Base-by-base conservation (phyloP, 2,797 vertebrate species). In the Psittacula derbiana region DNA sequence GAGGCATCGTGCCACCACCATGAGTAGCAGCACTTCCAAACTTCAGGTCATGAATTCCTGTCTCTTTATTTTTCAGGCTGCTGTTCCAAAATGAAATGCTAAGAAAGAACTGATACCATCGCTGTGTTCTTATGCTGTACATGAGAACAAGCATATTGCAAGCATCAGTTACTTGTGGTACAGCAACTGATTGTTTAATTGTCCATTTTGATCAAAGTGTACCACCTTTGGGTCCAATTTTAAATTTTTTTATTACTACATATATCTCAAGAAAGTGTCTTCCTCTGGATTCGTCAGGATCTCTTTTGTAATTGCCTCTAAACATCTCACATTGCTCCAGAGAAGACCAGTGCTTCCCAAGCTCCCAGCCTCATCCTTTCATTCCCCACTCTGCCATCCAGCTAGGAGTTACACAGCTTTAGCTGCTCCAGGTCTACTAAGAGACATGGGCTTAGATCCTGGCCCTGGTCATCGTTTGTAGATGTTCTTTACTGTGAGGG, bases 61-160 rank as follows among this genome's bases (percentile, higher is more conserved):
- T 20, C 65, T 76, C 38, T 55, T 55, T 41, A 0, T 52, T 20
- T 53, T 52, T 41, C 41, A 88, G 46, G 7, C 9, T 79, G 18
- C 33, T 67, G 21, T 75, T 92, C 61, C 43, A 62, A 55, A 90
- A 62, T 53, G 10, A 31, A 57, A 57, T 33, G n/a, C 55, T 33
- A 38, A 44, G 38, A 20, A 62, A 20, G 46, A 62, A 24, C 40
- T 0, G 2, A 31, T 66, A 13, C 23, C n/a, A 23, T 36, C 2
- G 0, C 40, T 2, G 1, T n/a, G 41, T 86, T 87, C 71, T 65
- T 44, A n/a, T 0, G 0, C n/a, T 64, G 25, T 67, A 6, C 24
- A 5, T n/a, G 23, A 33, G 53, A 57, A 57, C 53, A 33, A 33
- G 5, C n/a, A 10, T 33, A 57, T 57, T 14, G 13, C 53, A 33